A percentile compares a stretch with the other conserved stretches of the same genome.
Conservation (phyloP, 2,113 vertebrate species). For the Cottus gobio region DNA sequence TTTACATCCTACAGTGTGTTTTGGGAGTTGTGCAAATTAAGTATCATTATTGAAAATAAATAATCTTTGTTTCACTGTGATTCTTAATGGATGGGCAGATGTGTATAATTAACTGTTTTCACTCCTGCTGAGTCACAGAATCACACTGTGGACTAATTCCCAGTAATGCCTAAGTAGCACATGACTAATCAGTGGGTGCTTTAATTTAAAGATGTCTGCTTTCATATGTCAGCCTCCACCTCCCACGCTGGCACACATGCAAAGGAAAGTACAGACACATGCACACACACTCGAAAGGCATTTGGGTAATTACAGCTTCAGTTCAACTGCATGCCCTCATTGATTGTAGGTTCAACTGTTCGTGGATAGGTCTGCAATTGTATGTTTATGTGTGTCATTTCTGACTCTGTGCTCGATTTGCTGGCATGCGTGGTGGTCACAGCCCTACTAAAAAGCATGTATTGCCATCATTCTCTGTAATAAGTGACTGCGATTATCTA, state of each 20-base stretch:
- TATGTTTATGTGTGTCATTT: constrained; percentile 12
- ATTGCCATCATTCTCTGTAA: constrained; percentile 44
- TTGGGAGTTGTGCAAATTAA: constrained; percentile 26
- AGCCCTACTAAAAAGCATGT: constrained; percentile 23
- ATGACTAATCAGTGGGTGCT: constrained; percentile 72
- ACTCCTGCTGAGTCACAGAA: constrained; percentile 70
- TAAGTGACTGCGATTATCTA: constrained; percentile 22
- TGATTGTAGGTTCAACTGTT: constrained; percentile 31
- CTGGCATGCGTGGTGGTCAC: background rate
- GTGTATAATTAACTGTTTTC: constrained; percentile 71
- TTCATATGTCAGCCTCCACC: constrained; percentile 64
- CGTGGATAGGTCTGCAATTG: constrained; percentile 24
- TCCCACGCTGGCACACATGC: constrained; percentile 59
- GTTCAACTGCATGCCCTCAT: constrained; percentile 43
- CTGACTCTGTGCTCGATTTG: background rate
- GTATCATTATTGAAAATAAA: constrained; percentile 50
- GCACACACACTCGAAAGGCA: constrained; percentile 36
- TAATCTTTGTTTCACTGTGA: constrained; percentile 50
- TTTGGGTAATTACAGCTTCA: constrained; percentile 63
- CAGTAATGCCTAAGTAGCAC: constrained; percentile 60
- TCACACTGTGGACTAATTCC: constrained; percentile 70
- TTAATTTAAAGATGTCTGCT: constrained; percentile 80
- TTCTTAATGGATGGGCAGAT: constrained; percentile 62
- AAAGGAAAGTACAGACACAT: constrained; percentile 27
- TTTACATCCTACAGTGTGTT: constrained; percentile 21